Evolutionary conservation across 1,140 invertebrate genomes (phyloP), one percentile per base, ranked within the genome.

Genomic region (Drosophila miranda): DNA sequence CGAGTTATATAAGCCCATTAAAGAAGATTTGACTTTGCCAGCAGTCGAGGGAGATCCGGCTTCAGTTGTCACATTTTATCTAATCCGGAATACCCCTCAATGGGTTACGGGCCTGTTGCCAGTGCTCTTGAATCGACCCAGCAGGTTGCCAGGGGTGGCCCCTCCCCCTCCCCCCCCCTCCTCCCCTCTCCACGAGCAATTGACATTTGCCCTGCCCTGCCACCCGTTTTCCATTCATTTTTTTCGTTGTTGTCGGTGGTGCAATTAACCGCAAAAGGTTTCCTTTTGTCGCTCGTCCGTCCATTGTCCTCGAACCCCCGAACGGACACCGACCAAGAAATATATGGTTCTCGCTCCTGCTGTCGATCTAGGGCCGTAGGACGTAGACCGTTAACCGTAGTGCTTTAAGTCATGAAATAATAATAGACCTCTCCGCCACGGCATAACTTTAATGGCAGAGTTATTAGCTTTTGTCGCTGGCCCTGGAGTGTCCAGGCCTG

Each of bases 221-320:
- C 23, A 53, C 58, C 30, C 13, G 48, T 34, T 58, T 51, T 51
- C 42, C 38, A 21, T 38, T 49, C 14, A 21, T 44, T 45, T 13
- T 42, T 45, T 54, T 43, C 44, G 28, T 14, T 53, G 67, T 56
- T 61, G 57, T 53, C 53, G 72, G 67, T 76, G 73, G 59, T 77
- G 82, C 81, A 86, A 86, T 86, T 86, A 86, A 87, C 81, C 81
- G 78, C 81, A 86, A 86, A 74, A 86, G 82, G 81, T 81, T 86
- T 86, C 82, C 81, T 78, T 81, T 87, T 86, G 73, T 87, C 78
- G 77, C 74, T 87, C 78, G 77, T 69, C 81, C 68, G 28, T 58
- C 14, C 16, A 26, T 45, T 8, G 41, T 34, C 16, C 38, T 41
- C 21, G 19, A 44, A 1, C 23, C n/a, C 48, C 14, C 51, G 42